phyloP scores from a whole-genome alignment of 2,797 vertebrate species.

The Urophycis tenuis region DNA sequence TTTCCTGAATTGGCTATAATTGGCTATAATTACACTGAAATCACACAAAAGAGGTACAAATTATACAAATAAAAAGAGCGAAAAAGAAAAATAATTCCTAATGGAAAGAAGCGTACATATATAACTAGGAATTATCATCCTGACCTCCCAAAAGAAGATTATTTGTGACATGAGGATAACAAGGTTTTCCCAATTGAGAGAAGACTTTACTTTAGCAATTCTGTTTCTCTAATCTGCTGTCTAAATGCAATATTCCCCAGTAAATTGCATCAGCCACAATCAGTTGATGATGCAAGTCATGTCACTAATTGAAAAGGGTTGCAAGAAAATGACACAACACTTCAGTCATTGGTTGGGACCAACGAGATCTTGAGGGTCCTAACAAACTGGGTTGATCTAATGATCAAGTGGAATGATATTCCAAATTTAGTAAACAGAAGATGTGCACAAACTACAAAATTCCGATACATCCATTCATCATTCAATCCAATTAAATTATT shows the following conservation, averaged over 20 bases:
- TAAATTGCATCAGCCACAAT: not conserved
- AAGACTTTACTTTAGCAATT: not conserved
- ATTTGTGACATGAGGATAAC: not conserved
- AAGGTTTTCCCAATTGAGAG: not conserved
- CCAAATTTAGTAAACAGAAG: not conserved
- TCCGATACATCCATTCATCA: too few relatives aligned
- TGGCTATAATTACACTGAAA: not conserved
- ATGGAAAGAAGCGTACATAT: not conserved
- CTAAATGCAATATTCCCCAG: not conserved
- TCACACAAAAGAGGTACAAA: not conserved
- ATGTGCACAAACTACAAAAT: too few relatives aligned
- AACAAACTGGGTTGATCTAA: not conserved
- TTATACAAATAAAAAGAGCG: not conserved
- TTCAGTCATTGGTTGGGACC: not conserved
- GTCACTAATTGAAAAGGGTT: constrained; percentile 1
- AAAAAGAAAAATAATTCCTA: not conserved
- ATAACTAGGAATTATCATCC: not conserved
- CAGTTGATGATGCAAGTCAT: not conserved
- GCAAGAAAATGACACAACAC: not conserved
- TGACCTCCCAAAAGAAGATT: not conserved
- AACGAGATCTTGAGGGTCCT: not conserved
- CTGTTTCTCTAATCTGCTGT: not conserved
- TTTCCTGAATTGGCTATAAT: not conserved
- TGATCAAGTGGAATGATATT: not conserved
- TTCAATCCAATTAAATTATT: too few relatives aligned